phyloP scores from a whole-genome alignment of 2,797 vertebrate species.

The Orestias chungarensis region DNA sequence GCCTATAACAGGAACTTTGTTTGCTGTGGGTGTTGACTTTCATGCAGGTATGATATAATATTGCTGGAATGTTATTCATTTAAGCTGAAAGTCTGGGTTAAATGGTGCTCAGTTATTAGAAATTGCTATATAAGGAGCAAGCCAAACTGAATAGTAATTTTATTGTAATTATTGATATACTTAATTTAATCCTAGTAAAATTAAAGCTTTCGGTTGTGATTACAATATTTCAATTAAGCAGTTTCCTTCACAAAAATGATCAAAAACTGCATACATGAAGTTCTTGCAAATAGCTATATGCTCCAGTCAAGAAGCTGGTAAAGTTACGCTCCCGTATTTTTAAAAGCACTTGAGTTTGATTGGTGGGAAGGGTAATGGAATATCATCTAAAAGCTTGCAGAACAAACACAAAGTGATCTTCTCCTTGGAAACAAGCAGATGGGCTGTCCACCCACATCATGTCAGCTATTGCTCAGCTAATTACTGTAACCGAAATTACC shows the following conservation, averaged over 20 bases:
- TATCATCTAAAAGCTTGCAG: neutral
- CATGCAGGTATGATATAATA: slow-evolving; percentile 86
- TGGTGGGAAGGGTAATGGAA: neutral
- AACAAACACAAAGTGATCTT: neutral
- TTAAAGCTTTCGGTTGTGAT: no score
- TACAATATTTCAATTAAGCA: neutral
- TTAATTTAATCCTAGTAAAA: neutral
- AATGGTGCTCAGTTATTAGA: neutral
- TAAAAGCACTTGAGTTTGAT: neutral
- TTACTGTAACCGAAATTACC: neutral
- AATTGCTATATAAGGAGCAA: neutral
- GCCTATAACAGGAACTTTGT: slow-evolving; percentile 93
- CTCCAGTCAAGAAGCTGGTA: neutral
- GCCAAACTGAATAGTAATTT: neutral
- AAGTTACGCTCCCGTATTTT: neutral
- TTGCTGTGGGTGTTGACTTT: slow-evolving; percentile 97
- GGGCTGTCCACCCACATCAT: slow-evolving; percentile 5
- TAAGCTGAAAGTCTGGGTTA: neutral
- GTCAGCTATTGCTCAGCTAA: neutral
- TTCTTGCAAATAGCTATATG: neutral
- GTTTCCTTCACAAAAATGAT: slow-evolving; percentile 1
- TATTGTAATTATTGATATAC: neutral
- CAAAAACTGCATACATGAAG: neutral
- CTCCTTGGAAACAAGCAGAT: slow-evolving; percentile 5
- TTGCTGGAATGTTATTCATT: neutral